Base-by-base conservation (phyloP, 2,888 invertebrate species). In the Lithophane semibrunnea region DNA sequence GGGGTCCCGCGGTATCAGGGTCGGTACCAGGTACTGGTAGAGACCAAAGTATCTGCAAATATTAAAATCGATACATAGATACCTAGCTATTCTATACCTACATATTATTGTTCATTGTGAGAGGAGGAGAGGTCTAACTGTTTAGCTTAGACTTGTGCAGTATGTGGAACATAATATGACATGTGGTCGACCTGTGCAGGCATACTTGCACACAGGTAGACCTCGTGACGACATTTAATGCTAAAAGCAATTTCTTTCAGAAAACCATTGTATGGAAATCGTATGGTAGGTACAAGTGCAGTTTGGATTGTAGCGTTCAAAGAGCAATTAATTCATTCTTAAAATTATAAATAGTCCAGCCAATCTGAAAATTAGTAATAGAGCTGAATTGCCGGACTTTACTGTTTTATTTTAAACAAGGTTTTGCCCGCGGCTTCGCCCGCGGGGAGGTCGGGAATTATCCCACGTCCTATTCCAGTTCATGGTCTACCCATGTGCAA, bases 21-120 rank as follows among this genome's bases (percentile, higher is more conserved):
- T 94, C 3, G 94, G 94, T 18, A 94, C 93, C 68, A 93, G 84
- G 81, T 93, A 94, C 52, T 94, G 94, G 85, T 94, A 94, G 4
- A 94, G 84, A 0, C 94, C 94, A 73, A 94, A 94, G 69, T 94
- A 94, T 86, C 94, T 94, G 88, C 0, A 72, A 85, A 47, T 64
- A 24, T 44, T 1, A 66, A 37, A 16, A 67, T 5, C n/a, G 54
- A n/a, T n/a, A n/a, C n/a, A n/a, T n/a, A 60, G 2, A 24, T 58
- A 56, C 2, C n/a, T 24, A 64, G n/a, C 5, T 18, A 65, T 24
- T 44, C 1, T 65, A 44, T 65, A 29, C 3, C 1, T 37, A 37
- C 37, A 2, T 37, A 37, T 29, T 44, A 65, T 24, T 47, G 24
- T 18, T 65, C 10, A 44, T 10, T 18, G 9, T 44, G 16, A n/a